These are phyloP conservation scores for Indicator maculatus DNA, from an alignment of 2,113 vertebrate species.

Conservation along the genomic window DNA sequence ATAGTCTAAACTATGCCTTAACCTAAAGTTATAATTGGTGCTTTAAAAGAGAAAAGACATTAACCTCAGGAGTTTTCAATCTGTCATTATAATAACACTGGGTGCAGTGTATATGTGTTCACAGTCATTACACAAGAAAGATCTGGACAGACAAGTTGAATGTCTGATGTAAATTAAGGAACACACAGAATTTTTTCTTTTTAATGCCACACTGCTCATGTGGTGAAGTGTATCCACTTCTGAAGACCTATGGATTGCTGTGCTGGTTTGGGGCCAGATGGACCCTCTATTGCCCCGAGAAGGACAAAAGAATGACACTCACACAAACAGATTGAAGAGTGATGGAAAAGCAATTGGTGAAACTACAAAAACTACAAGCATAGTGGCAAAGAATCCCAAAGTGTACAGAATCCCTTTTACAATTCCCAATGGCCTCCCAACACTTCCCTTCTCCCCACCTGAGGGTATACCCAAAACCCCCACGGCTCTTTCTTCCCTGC, in stretches of 20 bases:
- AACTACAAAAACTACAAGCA: no score
- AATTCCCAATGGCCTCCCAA: no score
- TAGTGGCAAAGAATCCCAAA: no score
- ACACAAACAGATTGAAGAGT: no score
- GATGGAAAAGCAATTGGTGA: no score
- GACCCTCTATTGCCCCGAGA: no score
- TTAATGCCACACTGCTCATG: fast-evolving
- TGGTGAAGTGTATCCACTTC: not conserved
- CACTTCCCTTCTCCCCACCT: no score
- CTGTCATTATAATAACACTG: not conserved
- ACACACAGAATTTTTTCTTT: not conserved
- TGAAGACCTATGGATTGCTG: not conserved
- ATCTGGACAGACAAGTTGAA: not conserved
- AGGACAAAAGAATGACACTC: no score
- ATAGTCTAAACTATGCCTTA: not conserved
- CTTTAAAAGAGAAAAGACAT: not conserved
- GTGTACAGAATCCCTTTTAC: no score
- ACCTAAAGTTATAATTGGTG: not conserved
- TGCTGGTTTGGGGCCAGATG: no score
- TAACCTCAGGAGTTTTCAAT: not conserved
- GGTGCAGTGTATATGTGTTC: not conserved
- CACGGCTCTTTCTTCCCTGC: no score
- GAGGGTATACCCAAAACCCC: no score
- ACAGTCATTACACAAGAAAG: fast-evolving
- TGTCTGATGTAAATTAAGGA: not conserved